Conservation (phyloP, 2,888 invertebrate species). For the Stomorhina lunata region DNA sequence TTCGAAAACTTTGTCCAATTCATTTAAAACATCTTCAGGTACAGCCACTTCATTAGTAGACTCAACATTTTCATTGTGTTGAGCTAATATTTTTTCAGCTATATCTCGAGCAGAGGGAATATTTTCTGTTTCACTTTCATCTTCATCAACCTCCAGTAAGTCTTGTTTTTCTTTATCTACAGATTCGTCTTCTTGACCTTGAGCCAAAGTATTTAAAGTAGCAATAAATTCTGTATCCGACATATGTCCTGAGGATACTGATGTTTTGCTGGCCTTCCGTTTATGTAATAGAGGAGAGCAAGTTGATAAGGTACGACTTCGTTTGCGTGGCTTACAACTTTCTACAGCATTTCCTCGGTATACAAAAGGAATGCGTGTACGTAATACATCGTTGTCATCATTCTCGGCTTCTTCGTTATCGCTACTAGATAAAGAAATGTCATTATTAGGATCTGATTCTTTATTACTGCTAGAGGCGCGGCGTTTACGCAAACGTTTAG, state of each 20-base stretch:
- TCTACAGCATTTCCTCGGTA: slow-evolving; percentile 76
- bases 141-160: slow-evolving; percentile 55
- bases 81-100: slow-evolving; percentile 73
- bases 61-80: neutral
- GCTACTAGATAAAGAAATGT: slow-evolving; percentile 66
- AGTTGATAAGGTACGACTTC: slow-evolving; percentile 18
- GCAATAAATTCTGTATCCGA: slow-evolving; percentile 73
- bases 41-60: slow-evolving; percentile 54
- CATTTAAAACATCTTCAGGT: slow-evolving; percentile 59
- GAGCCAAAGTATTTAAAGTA: slow-evolving; percentile 70
- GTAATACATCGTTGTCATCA: slow-evolving; percentile 67
- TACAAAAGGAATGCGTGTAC: slow-evolving; percentile 74
- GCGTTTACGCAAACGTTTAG: slow-evolving; percentile 76
- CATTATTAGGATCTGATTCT: slow-evolving; percentile 70
- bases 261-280: neutral
- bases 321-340: slow-evolving; percentile 67
- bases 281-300: slow-evolving; percentile 1
- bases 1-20: slow-evolving; percentile 67
- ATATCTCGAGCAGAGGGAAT: slow-evolving; percentile 76
- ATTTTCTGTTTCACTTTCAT: slow-evolving; percentile 69
- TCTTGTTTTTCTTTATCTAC: too few species aligned
- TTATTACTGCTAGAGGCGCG: slow-evolving; percentile 74
- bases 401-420: slow-evolving; percentile 67
- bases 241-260: slow-evolving; percentile 47
- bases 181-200: slow-evolving; percentile 57